Conservation (phyloP, 2,113 vertebrate genomes). For the Mirza zaza region DNA sequence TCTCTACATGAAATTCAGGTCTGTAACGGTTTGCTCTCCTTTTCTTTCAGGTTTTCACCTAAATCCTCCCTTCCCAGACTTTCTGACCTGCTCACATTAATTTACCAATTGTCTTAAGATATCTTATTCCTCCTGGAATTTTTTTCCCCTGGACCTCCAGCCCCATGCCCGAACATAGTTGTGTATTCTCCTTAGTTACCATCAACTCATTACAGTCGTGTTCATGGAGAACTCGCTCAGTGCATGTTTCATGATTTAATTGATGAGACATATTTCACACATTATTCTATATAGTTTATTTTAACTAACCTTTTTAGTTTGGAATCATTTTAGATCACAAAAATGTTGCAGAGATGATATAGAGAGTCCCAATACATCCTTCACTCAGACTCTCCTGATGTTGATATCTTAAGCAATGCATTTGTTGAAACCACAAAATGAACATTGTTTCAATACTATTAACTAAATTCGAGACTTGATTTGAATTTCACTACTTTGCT, state of each 20-base stretch:
- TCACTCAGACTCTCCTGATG: not conserved
- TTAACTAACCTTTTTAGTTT: not conserved
- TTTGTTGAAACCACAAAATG: not conserved
- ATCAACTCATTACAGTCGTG: not conserved
- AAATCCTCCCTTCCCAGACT: not conserved
- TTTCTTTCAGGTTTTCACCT: not conserved
- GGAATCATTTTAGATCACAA: not conserved
- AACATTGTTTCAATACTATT: not conserved
- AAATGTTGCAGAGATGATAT: not conserved
- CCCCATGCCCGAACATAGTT: not conserved
- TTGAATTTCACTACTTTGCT: not conserved
- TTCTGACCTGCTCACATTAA: not conserved
- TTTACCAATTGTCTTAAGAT: not conserved
- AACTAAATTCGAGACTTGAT: not conserved
- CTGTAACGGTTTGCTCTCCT: not conserved
- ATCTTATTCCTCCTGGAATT: not conserved
- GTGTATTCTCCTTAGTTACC: not conserved
- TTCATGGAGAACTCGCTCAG: not conserved
- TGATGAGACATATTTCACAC: not conserved
- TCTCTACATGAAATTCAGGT: not conserved
- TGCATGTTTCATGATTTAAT: not conserved
- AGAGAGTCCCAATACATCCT: not conserved
- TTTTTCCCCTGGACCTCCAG: accelerated
- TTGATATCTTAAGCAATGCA: not conserved
- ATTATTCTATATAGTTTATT: not conserved